Base-by-base conservation (phyloP, 2,888 invertebrate species). In the Philonicus albiceps region DNA sequence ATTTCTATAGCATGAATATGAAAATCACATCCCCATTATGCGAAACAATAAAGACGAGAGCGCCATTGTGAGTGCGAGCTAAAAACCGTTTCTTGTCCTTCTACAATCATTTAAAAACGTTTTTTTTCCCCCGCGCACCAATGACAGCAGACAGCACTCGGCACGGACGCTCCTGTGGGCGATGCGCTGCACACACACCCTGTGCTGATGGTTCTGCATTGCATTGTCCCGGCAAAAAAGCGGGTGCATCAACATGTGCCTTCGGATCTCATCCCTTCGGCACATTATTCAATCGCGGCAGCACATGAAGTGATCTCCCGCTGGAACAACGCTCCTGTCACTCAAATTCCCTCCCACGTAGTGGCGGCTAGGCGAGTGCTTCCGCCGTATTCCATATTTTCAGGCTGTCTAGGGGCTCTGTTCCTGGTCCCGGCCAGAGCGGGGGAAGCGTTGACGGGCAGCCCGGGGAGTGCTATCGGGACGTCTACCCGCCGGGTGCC, bases 1-100 rank as follows among this genome's bases (percentile, higher is more conserved):
- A 84, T 73, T 84, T 84, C 40, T 73, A 43, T 84, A 8, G 22
- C 27, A 85, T 86, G 86, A 87, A 87, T 87, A 87, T 87, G 87
- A 86, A 87, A 87, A 87, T 86, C 86, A 72, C 78, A 87, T 86
- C 86, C 86, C 86, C 87, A 87, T 87, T 87, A 87, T 87, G 83
- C 73, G 86, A 83, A 87, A 87, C 87, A 87, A 87, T 87, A 86
- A 87, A 86, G 76, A 86, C 83, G 72, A 73, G 83, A 87, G 81
- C 86, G 86, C 86, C 86, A 87, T 87, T 87, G 86, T 87, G 84
- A 84, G 64, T 22, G 43, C 27, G 84, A 72, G 72, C 73, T 73
- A 73, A 84, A 84, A 84, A 84, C 40, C 84, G 40, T 84, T 73
- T 73, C 84, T 84, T 73, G 84, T 84, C 73, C 84, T 84, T 81